Evolutionary conservation across 2,113 vertebrate species (phyloP), one percentile per base, ranked within the genome.

Genomic region (Vidua chalybeata): DNA sequence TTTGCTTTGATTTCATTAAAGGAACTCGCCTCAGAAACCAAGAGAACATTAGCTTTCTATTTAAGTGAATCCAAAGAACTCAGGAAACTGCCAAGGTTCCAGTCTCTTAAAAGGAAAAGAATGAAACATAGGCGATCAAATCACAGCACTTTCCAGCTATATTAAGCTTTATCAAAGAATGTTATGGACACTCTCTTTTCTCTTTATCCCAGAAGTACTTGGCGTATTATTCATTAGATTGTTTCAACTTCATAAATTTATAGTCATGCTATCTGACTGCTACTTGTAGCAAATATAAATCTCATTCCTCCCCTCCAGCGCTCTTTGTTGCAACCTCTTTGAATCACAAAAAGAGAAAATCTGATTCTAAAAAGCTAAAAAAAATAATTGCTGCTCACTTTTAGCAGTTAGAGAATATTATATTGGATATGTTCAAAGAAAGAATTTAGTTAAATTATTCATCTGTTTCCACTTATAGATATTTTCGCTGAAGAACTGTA

Each of bases 41-140:
- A 41, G 27, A 79, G 48, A 88, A 27, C 45, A 52, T 72, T 85
- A 73, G 22, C 41, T 93, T 86, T 86, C 54, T 93, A 35, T 92
- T 94, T 90, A 96, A 82, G 83, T 76, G 45, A 82, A 64, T 83
- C 49, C 85, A 6, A 92, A 83, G 49, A 88, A 61, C 54, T 83
- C 67, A 52, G 67, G 56, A 92, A 92, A 49, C 75, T 93, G 58
- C 62, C 49, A 83, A 64, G 24, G 24, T 10, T 78, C 21, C 35
- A 14, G 35, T 51, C 20, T 81, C 26, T 71, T 75, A 33, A 68
- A 79, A 85, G 39, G 39, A 79, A 74, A 82, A 83, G 39, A 85
- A 43, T 64, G 55, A 95, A 90, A 59, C 54, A 51, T 39, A 87
- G 52, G 56, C 52, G 86, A 68, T 94, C 56, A 67, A 88, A 90